Evolutionary conservation across 2,888 invertebrate species (phyloP).

Genomic region (Rosalia funebris): DNA sequence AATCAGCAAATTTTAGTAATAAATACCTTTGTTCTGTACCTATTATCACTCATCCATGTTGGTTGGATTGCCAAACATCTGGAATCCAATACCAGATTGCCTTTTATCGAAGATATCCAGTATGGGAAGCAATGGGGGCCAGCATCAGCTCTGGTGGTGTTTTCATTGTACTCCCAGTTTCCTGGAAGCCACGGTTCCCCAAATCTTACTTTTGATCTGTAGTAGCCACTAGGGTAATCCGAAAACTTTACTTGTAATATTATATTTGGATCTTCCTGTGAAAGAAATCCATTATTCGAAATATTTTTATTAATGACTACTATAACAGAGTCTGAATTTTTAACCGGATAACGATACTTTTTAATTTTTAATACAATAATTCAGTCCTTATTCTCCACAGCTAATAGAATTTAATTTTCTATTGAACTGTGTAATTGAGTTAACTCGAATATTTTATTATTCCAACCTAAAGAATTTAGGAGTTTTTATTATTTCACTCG

Average conservation of each 20-base stretch:
- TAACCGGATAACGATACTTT: too few species aligned
- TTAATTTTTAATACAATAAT: too few species aligned
- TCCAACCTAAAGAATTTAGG: too few species aligned
- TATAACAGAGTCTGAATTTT: too few species aligned
- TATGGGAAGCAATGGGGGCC: conserved; percentile 75
- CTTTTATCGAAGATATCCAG: conserved; percentile 75
- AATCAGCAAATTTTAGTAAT: conserved; percentile 23
- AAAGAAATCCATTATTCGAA: conserved; percentile 17
- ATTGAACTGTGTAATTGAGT: too few species aligned
- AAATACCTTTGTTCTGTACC: conserved; percentile 61
- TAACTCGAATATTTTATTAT: too few species aligned
- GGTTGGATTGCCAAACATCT: conserved; percentile 84
- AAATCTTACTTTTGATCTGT: conserved; percentile 67
- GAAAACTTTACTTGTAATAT: conserved; percentile 60
- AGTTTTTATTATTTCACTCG: too few species aligned
- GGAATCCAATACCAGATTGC: conserved; percentile 68
- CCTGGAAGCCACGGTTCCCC: conserved; percentile 69
- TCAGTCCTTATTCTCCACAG: too few species aligned
- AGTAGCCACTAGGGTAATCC: conserved; percentile 63
- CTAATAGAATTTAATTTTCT: too few species aligned
- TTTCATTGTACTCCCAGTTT: conserved; percentile 68
- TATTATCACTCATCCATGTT: conserved; percentile 83
- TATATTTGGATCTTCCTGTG: conserved; percentile 64
- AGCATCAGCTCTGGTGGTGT: conserved; percentile 48
- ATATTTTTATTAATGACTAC: too few species aligned